A percentile compares a stretch with the other conserved stretches of the same genome.
Evolutionary conservation across 53 echinoderm and acorn worm species (phyloP).

Genomic region (Zoroaster sp.): DNA sequence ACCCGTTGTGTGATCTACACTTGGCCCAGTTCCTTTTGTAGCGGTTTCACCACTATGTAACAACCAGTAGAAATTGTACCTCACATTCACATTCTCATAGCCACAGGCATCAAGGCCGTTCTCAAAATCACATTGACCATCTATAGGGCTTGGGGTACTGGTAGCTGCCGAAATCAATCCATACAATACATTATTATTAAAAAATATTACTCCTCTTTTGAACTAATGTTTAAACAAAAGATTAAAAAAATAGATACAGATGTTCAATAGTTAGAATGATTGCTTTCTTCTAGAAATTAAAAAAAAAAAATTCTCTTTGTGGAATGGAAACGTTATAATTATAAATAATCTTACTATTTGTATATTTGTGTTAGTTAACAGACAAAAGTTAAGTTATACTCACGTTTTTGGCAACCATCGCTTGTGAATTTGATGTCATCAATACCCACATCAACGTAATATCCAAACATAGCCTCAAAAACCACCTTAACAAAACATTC

Average conservation of each 20-base stretch:
- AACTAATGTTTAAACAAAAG: too few species aligned
- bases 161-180: too few species aligned
- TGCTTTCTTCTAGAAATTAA: too few species aligned
- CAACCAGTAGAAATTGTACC: conserved; percentile 66
- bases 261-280: too few species aligned
- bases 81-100: conserved; percentile 13
- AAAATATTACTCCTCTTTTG: too few species aligned
- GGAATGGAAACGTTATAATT: too few species aligned
- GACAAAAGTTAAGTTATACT: not conserved
- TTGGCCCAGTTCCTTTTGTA: conserved; percentile 68
- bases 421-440: conserved; percentile 64
- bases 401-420: conserved; percentile 42
- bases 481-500: conserved; percentile 29
- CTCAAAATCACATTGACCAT: conserved; percentile 77
- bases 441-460: conserved; percentile 48
- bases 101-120: conserved; percentile 29
- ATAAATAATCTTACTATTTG: too few species aligned
- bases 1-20: conserved; percentile 73
- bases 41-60: conserved; percentile 58
- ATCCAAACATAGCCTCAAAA: conserved; percentile 47
- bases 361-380: too few species aligned
- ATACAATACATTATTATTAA: too few species aligned
- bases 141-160: not conserved
- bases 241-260: too few species aligned
- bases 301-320: too few species aligned